Percentiles rank a stretch among this genome's conserved stretches.
phyloP scores from a whole-genome alignment of 1,140 invertebrate genomes.

The Drosophila nigrodunni region DNA sequence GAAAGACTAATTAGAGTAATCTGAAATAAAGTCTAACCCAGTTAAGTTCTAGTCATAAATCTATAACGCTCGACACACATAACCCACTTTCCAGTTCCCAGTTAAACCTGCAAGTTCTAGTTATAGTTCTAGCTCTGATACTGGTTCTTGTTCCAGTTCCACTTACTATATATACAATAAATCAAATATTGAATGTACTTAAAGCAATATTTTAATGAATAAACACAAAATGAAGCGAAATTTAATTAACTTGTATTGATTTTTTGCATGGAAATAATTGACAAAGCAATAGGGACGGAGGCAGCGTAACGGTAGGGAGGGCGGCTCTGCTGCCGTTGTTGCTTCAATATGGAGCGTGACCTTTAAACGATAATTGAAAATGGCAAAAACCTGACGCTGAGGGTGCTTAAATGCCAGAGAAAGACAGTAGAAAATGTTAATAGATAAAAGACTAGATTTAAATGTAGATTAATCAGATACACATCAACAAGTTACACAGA shows the following conservation, averaged over 20 bases:
- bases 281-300: conserved; percentile 30
- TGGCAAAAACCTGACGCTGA: conserved; percentile 18
- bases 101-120: background rate
- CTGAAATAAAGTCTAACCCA: conserved; percentile 56
- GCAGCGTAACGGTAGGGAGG: background rate
- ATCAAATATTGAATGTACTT: conserved; percentile 55
- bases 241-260: conserved; percentile 77
- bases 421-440: conserved; percentile 1
- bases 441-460: too few relatives aligned
- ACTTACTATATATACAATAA: conserved; percentile 1
- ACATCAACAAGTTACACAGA: background rate
- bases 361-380: conserved; percentile 37
- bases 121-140: conserved; percentile 6
- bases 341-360: conserved; percentile 31
- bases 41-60: conserved; percentile 65
- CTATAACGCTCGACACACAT: conserved; percentile 56
- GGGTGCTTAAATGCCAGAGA: conserved; percentile 20
- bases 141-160: conserved; percentile 2
- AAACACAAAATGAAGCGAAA: conserved; percentile 55
- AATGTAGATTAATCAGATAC: too few relatives aligned
- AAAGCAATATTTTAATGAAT: conserved; percentile 45
- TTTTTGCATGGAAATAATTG: conserved; percentile 63
- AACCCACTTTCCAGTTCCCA: conserved; percentile 55
- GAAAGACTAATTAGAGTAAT: conserved; percentile 28
- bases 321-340: background rate